Evolutionary conservation across 2,113 vertebrate genomes (phyloP).

Genomic region (Vireo altiloquus): DNA sequence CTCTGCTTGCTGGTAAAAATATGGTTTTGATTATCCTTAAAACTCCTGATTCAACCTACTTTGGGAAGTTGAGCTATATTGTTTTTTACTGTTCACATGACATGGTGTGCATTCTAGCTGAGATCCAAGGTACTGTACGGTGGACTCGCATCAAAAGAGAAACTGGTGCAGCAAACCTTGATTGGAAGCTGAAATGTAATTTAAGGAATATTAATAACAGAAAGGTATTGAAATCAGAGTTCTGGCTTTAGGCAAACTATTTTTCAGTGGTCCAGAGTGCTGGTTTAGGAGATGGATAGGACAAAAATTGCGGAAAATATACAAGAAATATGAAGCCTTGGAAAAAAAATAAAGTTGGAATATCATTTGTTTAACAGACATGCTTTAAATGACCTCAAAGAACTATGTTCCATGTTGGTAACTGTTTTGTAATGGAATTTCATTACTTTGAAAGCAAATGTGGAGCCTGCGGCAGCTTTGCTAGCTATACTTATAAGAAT

Average conservation of each 20-base stretch:
- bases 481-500: background rate
- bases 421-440: background rate
- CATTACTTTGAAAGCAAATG: background rate
- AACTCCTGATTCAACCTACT: slow-evolving; percentile 58
- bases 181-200: slow-evolving; percentile 36
- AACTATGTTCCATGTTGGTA: background rate
- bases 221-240: slow-evolving; percentile 26
- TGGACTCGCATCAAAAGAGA: slow-evolving; percentile 17
- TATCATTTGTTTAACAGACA: slow-evolving; percentile 4
- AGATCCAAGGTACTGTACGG: slow-evolving; percentile 13
- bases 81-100: slow-evolving; percentile 45
- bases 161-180: background rate
- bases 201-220: slow-evolving; percentile 57
- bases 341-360: background rate
- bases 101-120: slow-evolving; percentile 13
- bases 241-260: slow-evolving; percentile 41
- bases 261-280: background rate
- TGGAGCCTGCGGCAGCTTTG: background rate
- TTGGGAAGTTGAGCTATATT: slow-evolving; percentile 46
- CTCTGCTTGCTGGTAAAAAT: slow-evolving; percentile 59
- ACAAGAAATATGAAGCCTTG: background rate
- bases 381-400: slow-evolving; percentile 10
- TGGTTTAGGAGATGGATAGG: background rate
- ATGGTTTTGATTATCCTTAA: slow-evolving; percentile 70
- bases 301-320: background rate